Evolutionary conservation across 2,888 invertebrate genomes (phyloP).

Genomic region (Diplolepis rosae): DNA sequence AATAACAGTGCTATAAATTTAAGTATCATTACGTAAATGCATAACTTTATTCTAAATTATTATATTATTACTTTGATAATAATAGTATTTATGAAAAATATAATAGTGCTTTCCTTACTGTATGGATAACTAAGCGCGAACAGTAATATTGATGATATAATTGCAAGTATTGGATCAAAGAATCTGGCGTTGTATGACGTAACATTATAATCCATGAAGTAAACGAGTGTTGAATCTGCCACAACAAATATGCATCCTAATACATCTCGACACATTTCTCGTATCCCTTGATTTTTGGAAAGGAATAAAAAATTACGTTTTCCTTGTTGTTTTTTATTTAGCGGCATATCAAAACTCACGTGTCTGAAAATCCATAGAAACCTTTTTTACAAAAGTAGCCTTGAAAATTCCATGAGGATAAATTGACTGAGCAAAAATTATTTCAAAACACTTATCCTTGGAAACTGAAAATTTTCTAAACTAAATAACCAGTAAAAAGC

Average conservation of each 20-base stretch:
- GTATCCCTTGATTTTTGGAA: constrained; percentile 76
- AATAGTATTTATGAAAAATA: too few relatives aligned
- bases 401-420: too few relatives aligned
- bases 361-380: constrained; percentile 47
- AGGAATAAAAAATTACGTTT: constrained; percentile 60
- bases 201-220: constrained; percentile 77
- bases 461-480: too few relatives aligned
- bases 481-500: too few relatives aligned
- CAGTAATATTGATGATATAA: constrained; percentile 82
- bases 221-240: constrained; percentile 78
- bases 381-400: background rate
- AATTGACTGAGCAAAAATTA: too few relatives aligned
- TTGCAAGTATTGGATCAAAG: constrained; percentile 84
- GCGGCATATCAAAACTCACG: constrained; percentile 68
- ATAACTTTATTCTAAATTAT: too few relatives aligned
- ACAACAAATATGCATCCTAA: constrained; percentile 86
- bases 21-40: too few relatives aligned
- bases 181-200: constrained; percentile 80
- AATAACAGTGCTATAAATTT: too few relatives aligned
- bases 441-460: too few relatives aligned
- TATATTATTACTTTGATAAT: too few relatives aligned
- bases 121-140: constrained; percentile 87
- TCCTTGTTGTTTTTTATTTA: constrained; percentile 52
- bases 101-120: constrained; percentile 77
- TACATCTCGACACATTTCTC: constrained; percentile 79